Base-by-base conservation (phyloP, 2,113 vertebrate species). In the Eidolon helvum region DNA sequence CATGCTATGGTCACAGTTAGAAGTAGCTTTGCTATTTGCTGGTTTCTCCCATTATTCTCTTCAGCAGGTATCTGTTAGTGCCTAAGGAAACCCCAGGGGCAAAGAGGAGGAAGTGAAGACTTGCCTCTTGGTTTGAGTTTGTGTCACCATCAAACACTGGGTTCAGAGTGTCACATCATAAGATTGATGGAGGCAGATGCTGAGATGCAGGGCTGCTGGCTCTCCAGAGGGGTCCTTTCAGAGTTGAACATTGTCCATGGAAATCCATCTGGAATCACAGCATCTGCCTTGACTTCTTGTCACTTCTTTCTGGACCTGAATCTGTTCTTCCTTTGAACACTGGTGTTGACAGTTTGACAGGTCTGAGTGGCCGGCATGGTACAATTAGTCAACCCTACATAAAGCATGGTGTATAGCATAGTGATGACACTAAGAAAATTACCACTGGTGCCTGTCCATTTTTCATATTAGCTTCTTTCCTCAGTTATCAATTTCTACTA, bases 391-490 rank as follows among this genome's bases (percentile, higher is more conserved):
- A 87, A 6, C 61, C 16, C 12, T 35, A 2, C 2, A 0, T 28
- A 53, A 53, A 72, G n/a, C 14, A 12, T 0, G 10, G n/a, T 30
- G 1, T 10, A 10, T 0, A 10, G 33, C 65, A n/a, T 11, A 22
- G 45, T 24, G 33, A 50, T 5, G 28, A 40, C 45, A n/a, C 50
- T n/a, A 7, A n/a, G 19, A 26, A 26, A 38, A 22, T 30, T 2
- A 26, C 16, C 61, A 26, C 28, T 16, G 30, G 3, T 26, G 10
- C 19, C 30, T 59, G 11, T 14, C 40, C 5, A 8, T 43, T 30
- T 66, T 59, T 57, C 35, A 40, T 24, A 45, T 61, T 28, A 26
- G 59, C 16, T 15, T 2, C 12, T 48, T 50, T 65, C 26, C 50
- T 74, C 4, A 22, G 55, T 55, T 53, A 16, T 68, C 28, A 4